Evolutionary conservation across 2,888 invertebrate species (phyloP), one percentile per base, ranked within the genome.

Genomic region (Calameuta pallipes): DNA sequence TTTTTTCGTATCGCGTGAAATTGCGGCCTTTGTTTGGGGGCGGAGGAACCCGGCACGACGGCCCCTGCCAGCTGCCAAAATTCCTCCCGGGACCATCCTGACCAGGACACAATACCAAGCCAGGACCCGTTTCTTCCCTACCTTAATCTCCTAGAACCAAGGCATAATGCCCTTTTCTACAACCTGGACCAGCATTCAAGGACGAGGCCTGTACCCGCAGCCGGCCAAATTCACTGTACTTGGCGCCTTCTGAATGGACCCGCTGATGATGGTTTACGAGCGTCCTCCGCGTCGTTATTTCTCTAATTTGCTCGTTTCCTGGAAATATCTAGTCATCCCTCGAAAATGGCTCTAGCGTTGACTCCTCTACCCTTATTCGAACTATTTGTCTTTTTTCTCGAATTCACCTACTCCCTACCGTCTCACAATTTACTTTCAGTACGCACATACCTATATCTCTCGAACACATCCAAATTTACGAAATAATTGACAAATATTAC

Each of bases 21-120:
- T 82, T 79, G 76, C 78, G 80, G 79, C 78, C 83, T 84, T 82
- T 84, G 84, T 83, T 80, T 77, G 83, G 74, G 78, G 36, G 76
- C 73, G 76, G 79, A 78, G 78, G 37, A 79, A 74, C 79, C 69
- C 75, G 71, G 73, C 69, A 68, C 70, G n/a, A 71, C 75, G 78
- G 31, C 74, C 34, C 69, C 37, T 15, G 76, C 34, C 73, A 69
- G 79, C 75, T 76, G 78, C 82, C 79, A 74, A 82, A 80, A 79
- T 80, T 81, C 77, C 71, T 71, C 41, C 6, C 30, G 71, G 71
- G 71, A 71, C 71, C 71, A 33, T 56, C 23, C 41, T 56, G 41
- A 56, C 15, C 41, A 31, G 31, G 33, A 71, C 71, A 71, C 71
- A 71, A 71, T 71, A 15, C 31, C 71, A 31, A 13, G 71, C 11